Base-by-base conservation (phyloP, 2,888 invertebrate species). In the Ectropis crepuscularia region DNA sequence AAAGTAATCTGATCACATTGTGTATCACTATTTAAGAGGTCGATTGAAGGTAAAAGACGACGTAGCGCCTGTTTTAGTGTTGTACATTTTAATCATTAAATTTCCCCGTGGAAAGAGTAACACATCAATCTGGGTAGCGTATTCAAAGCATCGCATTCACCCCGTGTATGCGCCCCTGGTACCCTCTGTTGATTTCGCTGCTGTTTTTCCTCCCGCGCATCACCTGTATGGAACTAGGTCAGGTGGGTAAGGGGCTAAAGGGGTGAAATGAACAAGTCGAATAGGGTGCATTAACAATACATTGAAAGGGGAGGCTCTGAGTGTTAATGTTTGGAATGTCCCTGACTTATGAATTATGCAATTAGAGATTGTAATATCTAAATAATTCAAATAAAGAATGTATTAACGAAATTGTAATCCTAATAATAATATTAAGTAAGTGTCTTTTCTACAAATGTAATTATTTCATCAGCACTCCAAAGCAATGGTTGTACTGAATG, bases 141-240 rank as follows among this genome's bases (percentile, higher is more conserved):
- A 63, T 70, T 70, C 63, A 49, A 58, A 54, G 74, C 70, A 57
- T 73, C 68, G 68, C 60, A 65, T 64, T 66, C 70, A 75, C 75
- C 79, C 76, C 80, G 82, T 79, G 70, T 77, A 81, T 84, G 81
- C 75, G 73, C 68, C 75, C 84, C 82, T 81, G 72, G 85, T 86
- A 78, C 78, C 73, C 75, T 79, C 77, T 81, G 55, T 55, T 82
- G 85, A 86, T 85, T 85, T 81, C 74, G 77, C 80, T 74, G 78
- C 71, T 77, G 76, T 80, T 83, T 83, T 64, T 63, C 37, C 41
- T 57, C 81, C 80, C 79, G 80, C 79, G 72, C 74, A 72, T 74
- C 78, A 81, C 80, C 79, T 82, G 69, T 72, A 65, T 61, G 73
- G 79, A 87, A 83, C 72, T 78, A 74, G 87, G 86, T 85, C 85